Evolutionary conservation across 2,888 invertebrate species (phyloP).

Genomic region (Mellilla xanthometata): DNA sequence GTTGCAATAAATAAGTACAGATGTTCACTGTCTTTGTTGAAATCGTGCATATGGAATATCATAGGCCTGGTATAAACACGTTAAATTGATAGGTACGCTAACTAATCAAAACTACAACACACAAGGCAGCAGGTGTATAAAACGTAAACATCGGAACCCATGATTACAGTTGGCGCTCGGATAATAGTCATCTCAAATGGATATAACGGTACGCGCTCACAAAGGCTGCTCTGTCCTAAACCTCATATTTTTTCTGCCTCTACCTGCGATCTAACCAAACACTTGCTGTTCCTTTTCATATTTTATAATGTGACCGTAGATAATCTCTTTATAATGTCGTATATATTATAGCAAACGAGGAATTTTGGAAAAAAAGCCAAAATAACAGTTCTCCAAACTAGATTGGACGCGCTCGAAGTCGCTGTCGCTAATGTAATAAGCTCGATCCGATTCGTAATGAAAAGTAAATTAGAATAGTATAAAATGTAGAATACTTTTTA

Average conservation of each 20-base stretch:
- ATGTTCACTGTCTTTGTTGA: too few relatives aligned
- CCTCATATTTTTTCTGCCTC: conserved; percentile 50
- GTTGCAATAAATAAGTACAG: too few relatives aligned
- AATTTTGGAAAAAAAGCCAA: conserved; percentile 15
- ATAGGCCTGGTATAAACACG: too few relatives aligned
- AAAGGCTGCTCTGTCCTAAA: conserved; percentile 55
- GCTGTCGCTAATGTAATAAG: conserved; percentile 4
- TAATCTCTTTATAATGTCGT: conserved; percentile 55
- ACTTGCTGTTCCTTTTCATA: conserved; percentile 62
- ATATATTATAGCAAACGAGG: conserved; percentile 29
- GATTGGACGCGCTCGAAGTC: not conserved
- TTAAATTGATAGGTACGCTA: not conserved
- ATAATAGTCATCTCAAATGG: conserved; percentile 52
- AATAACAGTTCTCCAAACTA: conserved; percentile 4
- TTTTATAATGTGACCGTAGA: conserved; percentile 53
- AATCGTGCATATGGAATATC: too few relatives aligned
- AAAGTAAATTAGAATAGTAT: conserved; percentile 34
- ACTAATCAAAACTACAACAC: not conserved
- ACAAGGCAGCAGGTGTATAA: conserved; percentile 38
- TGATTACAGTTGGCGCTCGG: conserved; percentile 56
- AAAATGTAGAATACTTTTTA: conserved; percentile 40
- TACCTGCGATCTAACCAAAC: conserved; percentile 69
- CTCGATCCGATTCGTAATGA: conserved; percentile 7
- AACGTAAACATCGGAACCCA: conserved; percentile 34
- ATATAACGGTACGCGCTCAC: conserved; percentile 65